Evolutionary conservation across 2,888 invertebrate species (phyloP).

Genomic region (Cataglyphis rosenhaueri): DNA sequence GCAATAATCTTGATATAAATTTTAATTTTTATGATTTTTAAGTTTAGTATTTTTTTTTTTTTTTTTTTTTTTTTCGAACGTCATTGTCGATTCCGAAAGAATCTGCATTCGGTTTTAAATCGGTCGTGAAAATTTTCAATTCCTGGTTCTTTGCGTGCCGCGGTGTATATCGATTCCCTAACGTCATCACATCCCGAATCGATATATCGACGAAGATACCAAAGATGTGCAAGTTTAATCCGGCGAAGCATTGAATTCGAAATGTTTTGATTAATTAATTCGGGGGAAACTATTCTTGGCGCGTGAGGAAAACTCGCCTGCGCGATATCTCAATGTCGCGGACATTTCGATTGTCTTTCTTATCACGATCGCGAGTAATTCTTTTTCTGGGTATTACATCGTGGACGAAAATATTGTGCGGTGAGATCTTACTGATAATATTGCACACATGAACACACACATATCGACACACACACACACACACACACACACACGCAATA

Average conservation of each 20-base stretch:
- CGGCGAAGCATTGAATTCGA: constrained; percentile 53
- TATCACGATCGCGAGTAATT: constrained; percentile 33
- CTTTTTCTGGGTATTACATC: constrained; percentile 21
- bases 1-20: not conserved
- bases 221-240: constrained; percentile 52
- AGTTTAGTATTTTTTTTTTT: not conserved
- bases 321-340: constrained; percentile 46
- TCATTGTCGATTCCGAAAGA: not conserved
- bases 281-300: constrained; percentile 24
- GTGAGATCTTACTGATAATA: not conserved
- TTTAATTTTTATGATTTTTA: not conserved
- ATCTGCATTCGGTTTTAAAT: not conserved
- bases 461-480: not conserved
- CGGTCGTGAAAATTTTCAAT: constrained; percentile 23
- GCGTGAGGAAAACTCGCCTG: constrained; percentile 20
- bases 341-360: constrained; percentile 9
- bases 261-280: constrained; percentile 53
- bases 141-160: constrained; percentile 40
- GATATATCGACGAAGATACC: constrained; percentile 33
- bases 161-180: constrained; percentile 62
- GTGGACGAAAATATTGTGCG: not conserved
- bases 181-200: constrained; percentile 39
- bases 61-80: not conserved
- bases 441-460: constrained; percentile 16
- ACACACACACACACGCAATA: not conserved